Conservation (phyloP, 2,888 invertebrate species). For the Thymelicus acteon region DNA sequence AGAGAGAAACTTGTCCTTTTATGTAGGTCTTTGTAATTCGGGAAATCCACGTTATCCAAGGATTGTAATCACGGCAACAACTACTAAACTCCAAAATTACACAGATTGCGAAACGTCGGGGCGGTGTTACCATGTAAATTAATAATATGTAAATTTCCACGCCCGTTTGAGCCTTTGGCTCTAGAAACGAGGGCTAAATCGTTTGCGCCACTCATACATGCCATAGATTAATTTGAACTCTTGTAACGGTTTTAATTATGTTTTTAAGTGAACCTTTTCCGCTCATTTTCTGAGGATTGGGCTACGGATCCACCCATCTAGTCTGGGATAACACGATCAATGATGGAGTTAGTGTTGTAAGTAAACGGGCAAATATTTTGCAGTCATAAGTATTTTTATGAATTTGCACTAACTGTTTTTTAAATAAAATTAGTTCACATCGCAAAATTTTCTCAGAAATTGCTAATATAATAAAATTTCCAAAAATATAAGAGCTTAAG, state of each 20-base stretch:
- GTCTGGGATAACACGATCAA: too few species aligned
- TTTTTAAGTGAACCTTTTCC: slow-evolving; percentile 43
- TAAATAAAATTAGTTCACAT: too few species aligned
- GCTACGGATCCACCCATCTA: too few species aligned
- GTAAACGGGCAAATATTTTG: too few species aligned
- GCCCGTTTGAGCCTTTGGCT: slow-evolving; percentile 46
- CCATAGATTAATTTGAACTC: slow-evolving; percentile 56
- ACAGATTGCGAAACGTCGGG: slow-evolving; percentile 71
- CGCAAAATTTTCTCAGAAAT: too few species aligned
- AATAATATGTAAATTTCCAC: slow-evolving; percentile 81
- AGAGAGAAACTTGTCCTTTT: neutral
- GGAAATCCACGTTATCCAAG: neutral
- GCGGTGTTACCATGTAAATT: slow-evolving; percentile 74
- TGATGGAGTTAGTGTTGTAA: neutral
- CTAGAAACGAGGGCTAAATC: slow-evolving; percentile 52
- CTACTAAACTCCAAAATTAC: slow-evolving; percentile 75
- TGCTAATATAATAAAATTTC: too few species aligned
- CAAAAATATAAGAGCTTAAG: too few species aligned
- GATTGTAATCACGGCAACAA: slow-evolving; percentile 52
- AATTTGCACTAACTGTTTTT: too few species aligned
- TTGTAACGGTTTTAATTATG: slow-evolving; percentile 52
- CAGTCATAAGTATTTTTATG: too few species aligned
- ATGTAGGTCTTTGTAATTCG: neutral
- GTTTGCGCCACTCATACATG: slow-evolving; percentile 58
- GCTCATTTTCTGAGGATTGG: neutral